Conservation (phyloP, 2,797 vertebrate species). For the Phalloptychus januarius region DNA sequence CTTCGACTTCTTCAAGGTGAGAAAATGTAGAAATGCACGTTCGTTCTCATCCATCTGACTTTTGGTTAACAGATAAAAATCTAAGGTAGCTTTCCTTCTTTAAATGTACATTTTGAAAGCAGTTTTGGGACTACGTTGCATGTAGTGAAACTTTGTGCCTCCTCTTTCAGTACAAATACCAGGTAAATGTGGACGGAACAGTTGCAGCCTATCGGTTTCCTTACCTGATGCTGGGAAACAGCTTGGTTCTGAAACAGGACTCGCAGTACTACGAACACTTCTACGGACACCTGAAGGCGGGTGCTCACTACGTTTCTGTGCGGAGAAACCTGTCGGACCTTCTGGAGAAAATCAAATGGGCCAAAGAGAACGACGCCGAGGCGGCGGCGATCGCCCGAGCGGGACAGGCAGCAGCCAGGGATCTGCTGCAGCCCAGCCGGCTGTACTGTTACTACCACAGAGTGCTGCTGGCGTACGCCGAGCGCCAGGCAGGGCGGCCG, state of each 20-base stretch:
- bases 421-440: slow-evolving; percentile 85
- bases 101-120: background rate
- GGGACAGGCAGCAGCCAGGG: slow-evolving; percentile 81
- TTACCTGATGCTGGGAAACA: slow-evolving; percentile 91
- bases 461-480: slow-evolving; percentile 77
- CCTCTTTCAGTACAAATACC: slow-evolving; percentile 86
- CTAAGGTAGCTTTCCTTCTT: background rate
- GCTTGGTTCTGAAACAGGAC: slow-evolving; percentile 92
- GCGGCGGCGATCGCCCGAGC: slow-evolving; percentile 80
- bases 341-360: slow-evolving; percentile 89
- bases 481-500: slow-evolving; percentile 51
- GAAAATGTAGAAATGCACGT: background rate
- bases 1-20: slow-evolving; percentile 97
- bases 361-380: slow-evolving; percentile 86
- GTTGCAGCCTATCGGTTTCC: slow-evolving; percentile 94
- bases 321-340: slow-evolving; percentile 88
- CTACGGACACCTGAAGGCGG: slow-evolving; percentile 83
- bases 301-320: slow-evolving; percentile 87
- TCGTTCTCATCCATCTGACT: background rate
- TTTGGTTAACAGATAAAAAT: background rate
- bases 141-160: rapidly evolving
- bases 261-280: slow-evolving; percentile 93
- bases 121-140: background rate
- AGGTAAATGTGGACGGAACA: slow-evolving; percentile 92
- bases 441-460: slow-evolving; percentile 90